Evolutionary conservation across 2,113 vertebrate species (phyloP).

Genomic region (Macquaria australasica): DNA sequence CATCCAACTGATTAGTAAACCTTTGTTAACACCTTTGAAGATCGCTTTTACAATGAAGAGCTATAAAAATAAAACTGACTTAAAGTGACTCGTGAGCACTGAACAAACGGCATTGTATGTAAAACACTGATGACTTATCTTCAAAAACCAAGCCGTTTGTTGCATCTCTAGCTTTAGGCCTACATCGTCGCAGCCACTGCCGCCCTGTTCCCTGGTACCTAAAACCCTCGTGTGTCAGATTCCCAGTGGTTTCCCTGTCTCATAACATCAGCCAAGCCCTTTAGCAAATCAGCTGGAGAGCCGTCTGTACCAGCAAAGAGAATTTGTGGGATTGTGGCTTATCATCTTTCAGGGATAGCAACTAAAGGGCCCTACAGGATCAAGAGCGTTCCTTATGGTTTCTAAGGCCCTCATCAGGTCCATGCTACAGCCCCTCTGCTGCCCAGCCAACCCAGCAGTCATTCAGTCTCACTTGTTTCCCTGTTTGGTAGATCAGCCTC

Average conservation of each 20-base stretch:
- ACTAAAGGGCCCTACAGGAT: neutral
- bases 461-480: conserved; percentile 3
- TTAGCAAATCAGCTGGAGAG: conserved; percentile 5
- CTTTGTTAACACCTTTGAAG: neutral
- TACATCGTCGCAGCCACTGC: neutral
- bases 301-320: neutral
- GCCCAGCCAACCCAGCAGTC: neutral
- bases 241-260: neutral
- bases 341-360: conserved; percentile 10
- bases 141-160: neutral
- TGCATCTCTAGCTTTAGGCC: neutral
- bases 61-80: neutral
- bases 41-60: neutral
- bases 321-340: conserved; percentile 1
- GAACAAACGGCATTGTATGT: neutral
- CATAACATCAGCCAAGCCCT: neutral
- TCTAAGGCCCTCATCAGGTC: neutral
- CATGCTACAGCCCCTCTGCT: neutral
- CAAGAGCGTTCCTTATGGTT: neutral
- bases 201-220: neutral
- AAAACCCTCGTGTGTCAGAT: conserved; percentile 4
- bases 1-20: neutral
- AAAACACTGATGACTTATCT: neutral
- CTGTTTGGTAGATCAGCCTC: neutral
- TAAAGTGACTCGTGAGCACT: neutral